Evolutionary conservation across 92 coral and sea anemone species (phyloP).

Genomic region (Pocillopora meandrina): DNA sequence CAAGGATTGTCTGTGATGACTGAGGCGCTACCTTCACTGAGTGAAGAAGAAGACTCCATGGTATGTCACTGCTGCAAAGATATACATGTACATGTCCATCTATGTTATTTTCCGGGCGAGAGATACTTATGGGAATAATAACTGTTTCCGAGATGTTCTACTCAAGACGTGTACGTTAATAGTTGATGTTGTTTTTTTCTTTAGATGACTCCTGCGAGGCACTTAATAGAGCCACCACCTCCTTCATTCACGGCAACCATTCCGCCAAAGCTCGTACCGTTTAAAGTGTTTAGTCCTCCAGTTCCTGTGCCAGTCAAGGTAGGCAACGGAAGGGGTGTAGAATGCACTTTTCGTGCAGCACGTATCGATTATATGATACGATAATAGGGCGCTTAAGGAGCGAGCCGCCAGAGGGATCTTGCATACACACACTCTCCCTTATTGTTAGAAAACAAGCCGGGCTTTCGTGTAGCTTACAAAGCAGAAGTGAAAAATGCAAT

Average conservation of each 20-base stretch:
- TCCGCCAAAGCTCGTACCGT: slow-evolving; percentile 67
- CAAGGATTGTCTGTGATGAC: slow-evolving; percentile 38
- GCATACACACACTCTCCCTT: too few relatives aligned
- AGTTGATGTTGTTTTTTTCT: background rate
- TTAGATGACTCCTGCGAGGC: slow-evolving; percentile 23
- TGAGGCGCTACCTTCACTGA: slow-evolving; percentile 18
- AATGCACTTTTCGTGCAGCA: background rate
- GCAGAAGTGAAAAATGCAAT: too few relatives aligned
- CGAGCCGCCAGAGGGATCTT: too few relatives aligned
- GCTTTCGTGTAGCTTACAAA: too few relatives aligned
- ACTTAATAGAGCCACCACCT: slow-evolving; percentile 31
- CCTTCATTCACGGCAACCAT: slow-evolving; percentile 45
- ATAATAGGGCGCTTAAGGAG: too few relatives aligned
- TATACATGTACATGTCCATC: too few relatives aligned
- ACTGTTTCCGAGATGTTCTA: too few relatives aligned
- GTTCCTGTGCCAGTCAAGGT: slow-evolving; percentile 72
- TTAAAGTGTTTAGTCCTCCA: slow-evolving; percentile 58
- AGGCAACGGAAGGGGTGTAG: background rate
- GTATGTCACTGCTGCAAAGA: too few relatives aligned
- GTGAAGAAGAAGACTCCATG: too few relatives aligned
- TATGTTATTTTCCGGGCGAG: too few relatives aligned
- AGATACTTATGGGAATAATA: too few relatives aligned
- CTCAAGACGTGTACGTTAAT: background rate
- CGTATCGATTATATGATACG: background rate
- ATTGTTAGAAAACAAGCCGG: too few relatives aligned